These are phyloP conservation scores for Sciurus vulgaris DNA, from an alignment of 2,797 vertebrate species.

Conservation along the genomic window DNA sequence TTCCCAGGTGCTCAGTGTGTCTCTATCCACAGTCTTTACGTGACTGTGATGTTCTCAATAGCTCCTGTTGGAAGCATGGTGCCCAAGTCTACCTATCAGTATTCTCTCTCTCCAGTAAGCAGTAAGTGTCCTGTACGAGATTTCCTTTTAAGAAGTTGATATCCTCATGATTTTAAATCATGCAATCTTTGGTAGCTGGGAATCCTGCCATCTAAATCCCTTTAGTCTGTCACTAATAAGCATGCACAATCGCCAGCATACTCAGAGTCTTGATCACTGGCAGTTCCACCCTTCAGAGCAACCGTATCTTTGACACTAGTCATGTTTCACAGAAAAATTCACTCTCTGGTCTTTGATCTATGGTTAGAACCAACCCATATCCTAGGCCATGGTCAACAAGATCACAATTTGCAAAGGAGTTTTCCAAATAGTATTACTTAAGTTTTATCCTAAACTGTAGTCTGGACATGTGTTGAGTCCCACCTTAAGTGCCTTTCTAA, in stretches of 20 bases:
- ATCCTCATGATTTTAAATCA: not conserved
- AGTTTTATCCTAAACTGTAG: not conserved
- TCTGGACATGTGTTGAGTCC: not conserved
- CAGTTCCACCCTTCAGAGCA: not conserved
- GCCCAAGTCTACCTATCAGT: not conserved
- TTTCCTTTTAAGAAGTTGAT: not conserved
- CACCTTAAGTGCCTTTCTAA: not conserved
- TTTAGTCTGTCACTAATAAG: not conserved
- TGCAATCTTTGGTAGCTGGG: not conserved
- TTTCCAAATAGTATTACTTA: not conserved
- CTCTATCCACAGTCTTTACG: not conserved
- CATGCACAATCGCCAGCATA: not conserved
- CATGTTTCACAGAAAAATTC: not conserved
- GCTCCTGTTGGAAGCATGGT: accelerated
- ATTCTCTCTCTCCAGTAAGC: not conserved
- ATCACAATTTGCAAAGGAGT: not conserved
- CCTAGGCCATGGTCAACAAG: not conserved
- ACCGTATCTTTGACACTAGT: not conserved
- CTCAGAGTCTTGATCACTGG: not conserved
- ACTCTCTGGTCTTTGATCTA: not conserved
- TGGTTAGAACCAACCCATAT: not conserved
- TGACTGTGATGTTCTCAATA: not conserved
- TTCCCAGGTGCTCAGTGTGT: not conserved
- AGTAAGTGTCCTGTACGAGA: not conserved
- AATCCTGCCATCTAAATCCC: not conserved